Percentiles rank a stretch among this genome's conserved stretches.
phyloP scores from a whole-genome alignment of 2,888 invertebrate genomes.

The Brenthis hecate region DNA sequence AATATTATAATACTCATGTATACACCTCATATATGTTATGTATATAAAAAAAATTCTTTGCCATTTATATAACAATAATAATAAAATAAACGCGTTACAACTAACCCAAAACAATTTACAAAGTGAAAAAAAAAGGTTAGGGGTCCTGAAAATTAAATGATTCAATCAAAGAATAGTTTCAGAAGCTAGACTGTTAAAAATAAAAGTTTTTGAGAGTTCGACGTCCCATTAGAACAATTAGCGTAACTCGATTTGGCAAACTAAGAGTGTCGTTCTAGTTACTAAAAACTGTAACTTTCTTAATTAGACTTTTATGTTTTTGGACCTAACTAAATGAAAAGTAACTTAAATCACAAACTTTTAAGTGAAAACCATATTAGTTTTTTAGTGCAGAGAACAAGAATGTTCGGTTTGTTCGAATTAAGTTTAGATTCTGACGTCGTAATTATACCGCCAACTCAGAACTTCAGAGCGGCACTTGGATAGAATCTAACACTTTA shows the following conservation, averaged over 20 bases:
- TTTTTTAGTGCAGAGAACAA: constrained; percentile 22
- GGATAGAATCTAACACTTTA: not conserved
- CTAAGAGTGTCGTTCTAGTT: constrained; percentile 31
- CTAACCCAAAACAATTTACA: too few species aligned
- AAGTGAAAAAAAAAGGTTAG: not conserved
- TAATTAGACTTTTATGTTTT: constrained; percentile 42
- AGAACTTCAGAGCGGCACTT: not conserved
- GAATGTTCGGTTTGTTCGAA: not conserved
- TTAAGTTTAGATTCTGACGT: not conserved
- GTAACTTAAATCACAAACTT: constrained; percentile 24
- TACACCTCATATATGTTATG: too few species aligned
- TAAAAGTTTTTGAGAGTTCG: constrained; percentile 25
- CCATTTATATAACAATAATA: too few species aligned
- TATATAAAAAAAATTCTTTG: too few species aligned
- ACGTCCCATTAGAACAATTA: constrained; percentile 38
- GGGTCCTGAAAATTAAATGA: constrained; percentile 9
- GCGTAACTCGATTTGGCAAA: constrained; percentile 33
- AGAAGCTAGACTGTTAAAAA: constrained; percentile 20
- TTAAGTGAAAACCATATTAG: constrained; percentile 32
- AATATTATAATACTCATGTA: too few species aligned
- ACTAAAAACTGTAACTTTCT: constrained; percentile 37
- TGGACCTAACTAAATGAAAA: constrained; percentile 28
- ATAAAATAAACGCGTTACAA: too few species aligned
- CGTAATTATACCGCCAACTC: not conserved
- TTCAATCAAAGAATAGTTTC: constrained; percentile 20